Base-by-base conservation (phyloP, 2,888 invertebrate species). In the Agonopterix alstromeriana region DNA sequence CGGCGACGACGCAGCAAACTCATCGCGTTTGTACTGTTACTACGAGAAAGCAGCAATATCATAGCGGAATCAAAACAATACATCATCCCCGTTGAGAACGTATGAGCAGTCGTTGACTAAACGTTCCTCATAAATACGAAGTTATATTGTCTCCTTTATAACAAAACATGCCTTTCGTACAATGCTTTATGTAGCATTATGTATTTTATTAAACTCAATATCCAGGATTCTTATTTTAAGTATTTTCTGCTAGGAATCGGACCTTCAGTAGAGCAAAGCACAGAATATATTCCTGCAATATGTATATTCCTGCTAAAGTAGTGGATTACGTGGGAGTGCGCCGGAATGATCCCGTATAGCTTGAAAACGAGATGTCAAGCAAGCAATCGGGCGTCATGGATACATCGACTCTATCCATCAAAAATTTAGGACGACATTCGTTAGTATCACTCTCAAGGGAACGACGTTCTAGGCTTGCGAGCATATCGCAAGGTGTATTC, bases 371-470 rank as follows among this genome's bases (percentile, higher is more conserved):
- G 60, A 72, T 64, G 70, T 73, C 72, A 71, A 74, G 71, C 67
- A 68, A 63, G 63, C 65, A 67, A 70, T 74, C 60, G 62, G 54
- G 60, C 61, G 68, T 65, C 73, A 77, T 58, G 62, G 71, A 70
- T 77, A 80, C 81, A 80, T 79, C 72, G 72, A 82, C 82, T 82
- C 75, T 82, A 83, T 77, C 72, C 70, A 80, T 84, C 70, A 83
- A 82, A 85, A 81, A 84, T 82, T 82, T 85, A 85, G 78, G 74
- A 70, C 75, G 78, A 85, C 79, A 85, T 85, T 86, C 79, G 84
- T 82, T 80, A 81, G 80, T 73, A 82, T 78, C 76, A 68, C 74
- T 66, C 80, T 77, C 77, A 60, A 68, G 79, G 77, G 79, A 70
- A 75, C 74, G 78, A 62, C 76, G 75, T 81, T 78, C 82, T 82